Evolutionary conservation across 2,888 invertebrate species (phyloP), one percentile per base, ranked within the genome.

Genomic region (Melanotus villosus): DNA sequence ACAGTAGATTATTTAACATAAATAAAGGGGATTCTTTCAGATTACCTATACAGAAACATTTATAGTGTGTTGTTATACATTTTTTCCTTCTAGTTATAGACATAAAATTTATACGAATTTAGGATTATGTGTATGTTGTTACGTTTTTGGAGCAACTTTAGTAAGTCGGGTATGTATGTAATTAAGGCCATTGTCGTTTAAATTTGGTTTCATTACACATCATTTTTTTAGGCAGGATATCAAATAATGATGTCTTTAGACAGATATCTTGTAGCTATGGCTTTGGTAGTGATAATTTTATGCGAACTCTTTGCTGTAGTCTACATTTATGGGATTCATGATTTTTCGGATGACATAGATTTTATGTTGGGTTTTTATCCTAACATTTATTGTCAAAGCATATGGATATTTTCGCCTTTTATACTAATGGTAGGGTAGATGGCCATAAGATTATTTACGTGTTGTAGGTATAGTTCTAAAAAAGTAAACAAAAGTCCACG

Each of bases 301-400:
- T 70, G 70, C n/a, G 76, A 76, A 65, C 19, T 70, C 0, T 14
- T 65, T 14, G 73, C 73, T 14, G 68, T 76, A 6, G 36, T 68
- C 10, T 76, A 72, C 50, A 36, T 74, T 14, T 76, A 76, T 34
- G 72, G 75, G 10, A 54, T 76, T 36, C 26, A 34, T 3, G 71
- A 74, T 18, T 76, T 75, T 47, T 73, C 70, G 16, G 76, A 76
- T 50, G 75, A 76, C 41, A 71, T 76, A 32, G 75, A 73, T 21
- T 75, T 76, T 47, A 76, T 75, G 75, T 38, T 76, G 34, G 74
- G 73, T 0, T 71, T 60, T 45, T 58, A 56, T 23, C 73, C 76
- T 0, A 71, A 68, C 60, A 43, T 58, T 18, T 76, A 68, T 59
- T 70, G 52, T 54, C 71, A 73, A 32, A 41, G 41, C 6, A 52